phyloP scores from a whole-genome alignment of 2,888 invertebrate species.

The Protula sp. region DNA sequence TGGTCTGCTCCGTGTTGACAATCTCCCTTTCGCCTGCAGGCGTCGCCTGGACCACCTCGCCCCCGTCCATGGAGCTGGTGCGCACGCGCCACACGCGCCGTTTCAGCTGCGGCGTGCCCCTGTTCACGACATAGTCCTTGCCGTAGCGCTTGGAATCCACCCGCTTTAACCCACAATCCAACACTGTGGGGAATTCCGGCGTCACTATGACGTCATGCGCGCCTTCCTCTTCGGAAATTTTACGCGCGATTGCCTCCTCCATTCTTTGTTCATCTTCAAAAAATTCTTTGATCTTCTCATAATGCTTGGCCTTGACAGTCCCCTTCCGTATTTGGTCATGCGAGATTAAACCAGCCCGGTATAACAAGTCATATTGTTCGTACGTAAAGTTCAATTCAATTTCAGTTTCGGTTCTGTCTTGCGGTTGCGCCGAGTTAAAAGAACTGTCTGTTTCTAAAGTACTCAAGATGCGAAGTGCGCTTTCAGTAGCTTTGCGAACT shows the following conservation, averaged over 20 bases:
- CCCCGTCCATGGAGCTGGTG: not conserved
- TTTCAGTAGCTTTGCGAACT: too few species aligned
- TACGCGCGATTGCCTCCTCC: not conserved
- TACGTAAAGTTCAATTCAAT: constrained; percentile 15
- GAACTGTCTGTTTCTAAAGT: too few species aligned
- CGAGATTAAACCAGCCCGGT: constrained; percentile 8
- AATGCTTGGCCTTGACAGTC: constrained; percentile 3
- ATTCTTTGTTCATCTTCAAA: not conserved
- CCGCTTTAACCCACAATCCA: constrained; percentile 34
- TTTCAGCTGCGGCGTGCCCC: not conserved
- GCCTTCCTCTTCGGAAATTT: too few species aligned
- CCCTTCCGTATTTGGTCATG: constrained; percentile 12
- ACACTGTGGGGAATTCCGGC: constrained; percentile 5
- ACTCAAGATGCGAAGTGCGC: too few species aligned
- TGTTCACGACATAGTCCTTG: constrained; percentile 35
- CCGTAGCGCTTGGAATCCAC: constrained; percentile 33
- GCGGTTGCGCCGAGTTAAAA: too few species aligned
- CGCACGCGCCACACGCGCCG: constrained; percentile 6
- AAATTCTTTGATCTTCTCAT: not conserved
- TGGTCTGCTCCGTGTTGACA: too few species aligned
- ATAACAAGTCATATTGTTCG: constrained; percentile 13
- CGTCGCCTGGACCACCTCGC: constrained; percentile 8
- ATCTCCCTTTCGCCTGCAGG: constrained; percentile 8
- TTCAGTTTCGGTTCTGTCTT: too few species aligned
- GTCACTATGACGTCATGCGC: constrained; percentile 6